These are phyloP conservation scores for Xestobium rufovillosum DNA, from an alignment of 2,888 invertebrate species.

Conservation along the genomic window DNA sequence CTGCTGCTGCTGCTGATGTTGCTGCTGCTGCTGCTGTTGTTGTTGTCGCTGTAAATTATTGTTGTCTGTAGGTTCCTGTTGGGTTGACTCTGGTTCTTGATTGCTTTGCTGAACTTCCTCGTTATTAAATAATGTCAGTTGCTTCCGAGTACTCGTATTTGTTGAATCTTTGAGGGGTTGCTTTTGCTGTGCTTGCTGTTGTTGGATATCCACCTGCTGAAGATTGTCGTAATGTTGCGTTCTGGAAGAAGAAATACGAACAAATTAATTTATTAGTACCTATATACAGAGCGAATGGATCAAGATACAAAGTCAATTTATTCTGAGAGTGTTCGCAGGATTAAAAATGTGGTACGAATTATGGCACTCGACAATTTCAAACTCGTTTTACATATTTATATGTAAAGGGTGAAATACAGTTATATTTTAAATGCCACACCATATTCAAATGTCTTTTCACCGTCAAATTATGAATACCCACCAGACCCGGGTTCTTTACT, in stretches of 20 bases:
- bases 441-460: too few relatives aligned
- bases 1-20: slow-evolving; percentile 22
- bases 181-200: slow-evolving; percentile 44
- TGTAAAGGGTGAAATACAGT: too few relatives aligned
- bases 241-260: slow-evolving; percentile 42
- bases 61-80: slow-evolving; percentile 27
- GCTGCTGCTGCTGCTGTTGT: slow-evolving; percentile 17
- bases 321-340: too few relatives aligned
- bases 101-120: slow-evolving; percentile 32
- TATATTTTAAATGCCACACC: too few relatives aligned
- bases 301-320: not conserved
- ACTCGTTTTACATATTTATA: too few relatives aligned
- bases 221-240: slow-evolving; percentile 55
- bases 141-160: slow-evolving; percentile 34
- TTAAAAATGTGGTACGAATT: too few relatives aligned
- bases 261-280: slow-evolving; percentile 3
- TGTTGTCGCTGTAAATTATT: slow-evolving; percentile 10
- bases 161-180: slow-evolving; percentile 43
- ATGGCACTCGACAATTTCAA: too few relatives aligned
- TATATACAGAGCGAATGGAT: slow-evolving; percentile 15
- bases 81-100: slow-evolving; percentile 39
- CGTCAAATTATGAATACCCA: too few relatives aligned
- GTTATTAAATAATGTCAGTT: slow-evolving; percentile 32
- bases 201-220: slow-evolving; percentile 46
- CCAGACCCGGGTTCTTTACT: too few relatives aligned